Evolutionary conservation across 2,888 invertebrate species (phyloP).

Genomic region (Eurois occulta): DNA sequence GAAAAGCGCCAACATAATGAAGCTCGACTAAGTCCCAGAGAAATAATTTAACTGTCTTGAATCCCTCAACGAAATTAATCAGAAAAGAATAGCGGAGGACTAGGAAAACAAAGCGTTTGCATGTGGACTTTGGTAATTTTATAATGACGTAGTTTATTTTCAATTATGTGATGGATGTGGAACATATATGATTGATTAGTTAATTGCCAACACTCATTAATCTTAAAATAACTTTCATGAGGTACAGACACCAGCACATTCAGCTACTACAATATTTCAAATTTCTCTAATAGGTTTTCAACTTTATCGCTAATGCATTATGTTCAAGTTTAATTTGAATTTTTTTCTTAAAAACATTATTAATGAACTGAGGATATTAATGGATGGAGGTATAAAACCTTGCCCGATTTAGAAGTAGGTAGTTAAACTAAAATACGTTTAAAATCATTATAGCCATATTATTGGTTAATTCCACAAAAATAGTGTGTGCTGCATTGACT

Average conservation of each 20-base stretch:
- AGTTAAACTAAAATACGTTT: background rate
- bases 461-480: background rate
- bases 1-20: too few species aligned
- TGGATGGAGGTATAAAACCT: background rate
- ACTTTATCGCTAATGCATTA: too few species aligned
- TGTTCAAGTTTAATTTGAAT: too few species aligned
- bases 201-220: background rate
- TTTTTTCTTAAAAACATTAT: background rate
- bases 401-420: background rate
- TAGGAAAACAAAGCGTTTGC: too few species aligned
- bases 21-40: too few species aligned
- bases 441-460: background rate
- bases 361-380: too few species aligned
- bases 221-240: constrained; percentile 5
- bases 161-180: background rate
- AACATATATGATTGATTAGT: constrained; percentile 16
- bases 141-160: background rate
- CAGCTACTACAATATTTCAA: too few species aligned
- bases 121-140: background rate
- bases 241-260: background rate
- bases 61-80: too few species aligned
- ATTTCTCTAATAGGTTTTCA: too few species aligned
- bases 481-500: background rate
- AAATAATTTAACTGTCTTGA: too few species aligned
- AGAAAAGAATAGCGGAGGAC: too few species aligned